Evolutionary conservation across 2,113 vertebrate species (phyloP), one percentile per base, ranked within the genome.

Genomic region (Vombatus ursinus): DNA sequence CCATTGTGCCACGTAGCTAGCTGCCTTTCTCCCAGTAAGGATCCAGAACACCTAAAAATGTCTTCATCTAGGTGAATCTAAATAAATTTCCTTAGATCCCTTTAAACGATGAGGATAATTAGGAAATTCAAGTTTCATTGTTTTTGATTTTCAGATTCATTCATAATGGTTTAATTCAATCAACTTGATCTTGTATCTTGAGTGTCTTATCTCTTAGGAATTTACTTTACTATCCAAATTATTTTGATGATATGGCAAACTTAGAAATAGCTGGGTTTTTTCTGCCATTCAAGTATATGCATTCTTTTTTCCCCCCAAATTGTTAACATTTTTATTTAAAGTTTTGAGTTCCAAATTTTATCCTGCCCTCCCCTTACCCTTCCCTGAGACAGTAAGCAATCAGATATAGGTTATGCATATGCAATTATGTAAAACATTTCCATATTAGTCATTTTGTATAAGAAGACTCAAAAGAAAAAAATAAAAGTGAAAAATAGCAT

Each of bases 81-180:
- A 54, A 37, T 91, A 49, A 54, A 49, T 90, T 96, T 91, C 9
- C 52, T 94, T 94, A 90, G 0, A 50, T 89, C 94, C 5, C 95
- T 94, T 25, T 95, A 93, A 94, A 49, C 90, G 51, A 92, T 90
- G 14, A 93, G 49, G 51, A 19, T 92, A 52, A 94, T 94, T 96
- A 23, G 19, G 54, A 94, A 95, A 93, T 91, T 95, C 5, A 90
- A 23, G 16, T 57, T 92, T 96, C 52, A 68, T 31, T 92, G 51
- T 53, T 94, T 95, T 94, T 94, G 1, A 50, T 89, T 84, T 44
- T 84, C 68, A 44, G 37, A 2, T 84, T 95, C 5, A 90, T 61
- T 61, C 94, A 91, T 2, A 90, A 14, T 50, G 6, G 2, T 44
- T n/a, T 77, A 37, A 19, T n/a, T n/a, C 4, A 84, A 19, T 92